Conservation (phyloP, 2,888 invertebrate genomes). For the Nezara viridula region DNA sequence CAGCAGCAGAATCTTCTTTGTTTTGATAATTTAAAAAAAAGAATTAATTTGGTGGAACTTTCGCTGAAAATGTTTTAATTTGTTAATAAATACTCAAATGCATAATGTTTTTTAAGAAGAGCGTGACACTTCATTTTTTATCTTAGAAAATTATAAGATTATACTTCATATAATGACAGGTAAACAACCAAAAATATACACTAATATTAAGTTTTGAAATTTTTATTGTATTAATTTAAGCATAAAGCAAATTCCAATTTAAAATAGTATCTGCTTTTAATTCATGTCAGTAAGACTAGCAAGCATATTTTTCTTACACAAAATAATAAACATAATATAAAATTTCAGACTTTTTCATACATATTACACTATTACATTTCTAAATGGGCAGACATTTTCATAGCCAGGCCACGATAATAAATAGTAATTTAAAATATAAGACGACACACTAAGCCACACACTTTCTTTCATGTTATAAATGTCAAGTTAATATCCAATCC, state of each 20-base stretch:
- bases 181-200: neutral
- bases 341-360: conserved; percentile 56
- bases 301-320: conserved; percentile 47
- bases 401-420: conserved; percentile 46
- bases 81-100: too few species aligned
- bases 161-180: neutral
- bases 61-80: too few species aligned
- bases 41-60: too few species aligned
- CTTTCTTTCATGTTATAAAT: neutral
- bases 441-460: neutral
- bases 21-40: too few species aligned
- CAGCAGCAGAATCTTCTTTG: too few species aligned
- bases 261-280: conserved; percentile 42
- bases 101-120: too few species aligned
- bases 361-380: conserved; percentile 46
- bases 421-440: conserved; percentile 29
- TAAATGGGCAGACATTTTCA: neutral
- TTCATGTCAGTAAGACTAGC: conserved; percentile 57
- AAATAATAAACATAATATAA: conserved; percentile 58
- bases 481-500: conserved; percentile 1
- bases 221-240: conserved; percentile 57
- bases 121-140: too few species aligned
- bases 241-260: conserved; percentile 50
- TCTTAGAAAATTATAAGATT: neutral
- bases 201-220: neutral